Evolutionary conservation across 1,140 invertebrate species (phyloP).

Genomic region (Macrotrachela quadricornifera): DNA sequence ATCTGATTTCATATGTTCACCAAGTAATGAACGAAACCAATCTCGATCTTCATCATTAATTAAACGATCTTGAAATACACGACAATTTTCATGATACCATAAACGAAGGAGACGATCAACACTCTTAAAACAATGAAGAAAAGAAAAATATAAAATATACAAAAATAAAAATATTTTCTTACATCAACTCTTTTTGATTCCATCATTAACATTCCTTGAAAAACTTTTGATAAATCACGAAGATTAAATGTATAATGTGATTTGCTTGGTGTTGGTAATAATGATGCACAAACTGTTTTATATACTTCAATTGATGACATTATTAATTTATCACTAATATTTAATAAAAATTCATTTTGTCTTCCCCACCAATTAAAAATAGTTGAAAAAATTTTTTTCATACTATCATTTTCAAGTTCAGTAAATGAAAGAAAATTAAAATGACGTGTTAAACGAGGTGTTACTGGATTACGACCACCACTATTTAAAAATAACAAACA

Average conservation of each 20-base stretch:
- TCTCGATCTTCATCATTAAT: slow-evolving; percentile 29
- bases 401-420: slow-evolving; percentile 47
- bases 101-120: slow-evolving; percentile 22
- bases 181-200: slow-evolving; percentile 41
- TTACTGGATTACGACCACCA: slow-evolving; percentile 35
- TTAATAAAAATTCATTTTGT: slow-evolving; percentile 14
- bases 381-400: slow-evolving; percentile 45
- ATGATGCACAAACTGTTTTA: slow-evolving; percentile 33
- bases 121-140: slow-evolving; percentile 4
- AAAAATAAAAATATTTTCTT: too few relatives aligned
- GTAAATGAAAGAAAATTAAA: slow-evolving; percentile 32
- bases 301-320: slow-evolving; percentile 41
- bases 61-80: slow-evolving; percentile 32
- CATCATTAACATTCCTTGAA: slow-evolving; percentile 31
- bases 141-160: not conserved
- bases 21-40: slow-evolving; percentile 24
- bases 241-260: slow-evolving; percentile 32
- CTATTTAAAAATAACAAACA: too few relatives aligned
- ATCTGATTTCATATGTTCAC: slow-evolving; percentile 22
- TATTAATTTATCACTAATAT: slow-evolving; percentile 32
- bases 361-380: slow-evolving; percentile 46
- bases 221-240: slow-evolving; percentile 30
- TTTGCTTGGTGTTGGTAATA: slow-evolving; percentile 30
- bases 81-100: slow-evolving; percentile 30
- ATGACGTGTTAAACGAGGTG: slow-evolving; percentile 24